A percentile compares a stretch with the other conserved stretches of the same genome.
phyloP scores from a whole-genome alignment of 1,140 invertebrate species.

The Drosophila sp. region DNA sequence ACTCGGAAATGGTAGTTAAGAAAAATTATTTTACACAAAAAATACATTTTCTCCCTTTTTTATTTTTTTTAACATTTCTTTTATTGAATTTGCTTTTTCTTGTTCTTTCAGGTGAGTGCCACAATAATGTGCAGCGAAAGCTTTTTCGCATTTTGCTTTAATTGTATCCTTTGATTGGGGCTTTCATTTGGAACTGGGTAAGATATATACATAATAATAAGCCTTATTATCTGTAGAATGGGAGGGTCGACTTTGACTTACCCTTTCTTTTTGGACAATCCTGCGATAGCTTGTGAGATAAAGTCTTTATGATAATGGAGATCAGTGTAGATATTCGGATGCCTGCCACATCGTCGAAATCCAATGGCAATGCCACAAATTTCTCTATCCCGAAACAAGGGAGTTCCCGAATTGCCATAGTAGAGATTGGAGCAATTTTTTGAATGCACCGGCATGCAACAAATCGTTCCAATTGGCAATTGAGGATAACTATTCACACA shows the following conservation, averaged over 20 bases:
- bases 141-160: not conserved
- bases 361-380: constrained; percentile 27
- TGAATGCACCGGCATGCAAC: not conserved
- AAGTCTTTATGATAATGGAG: constrained; percentile 19
- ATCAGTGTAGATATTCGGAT: constrained; percentile 30
- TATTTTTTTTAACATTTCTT: not conserved
- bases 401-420: constrained; percentile 32
- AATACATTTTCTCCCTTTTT: constrained; percentile 9
- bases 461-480: constrained; percentile 8
- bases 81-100: constrained; percentile 3
- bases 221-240: not conserved
- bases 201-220: not conserved
- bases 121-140: not conserved
- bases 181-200: constrained; percentile 9
- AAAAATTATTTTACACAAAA: constrained; percentile 17
- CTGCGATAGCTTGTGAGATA: constrained; percentile 14
- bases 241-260: not conserved
- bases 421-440: constrained; percentile 1
- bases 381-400: constrained; percentile 10
- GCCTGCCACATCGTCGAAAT: constrained; percentile 10
- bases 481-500: constrained; percentile 6
- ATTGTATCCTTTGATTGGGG: constrained; percentile 1
- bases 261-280: not conserved
- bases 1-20: constrained; percentile 22
- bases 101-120: constrained; percentile 41